Evolutionary conservation across 2,113 vertebrate genomes (phyloP), one percentile per base, ranked within the genome.

Genomic region (Alces alces): DNA sequence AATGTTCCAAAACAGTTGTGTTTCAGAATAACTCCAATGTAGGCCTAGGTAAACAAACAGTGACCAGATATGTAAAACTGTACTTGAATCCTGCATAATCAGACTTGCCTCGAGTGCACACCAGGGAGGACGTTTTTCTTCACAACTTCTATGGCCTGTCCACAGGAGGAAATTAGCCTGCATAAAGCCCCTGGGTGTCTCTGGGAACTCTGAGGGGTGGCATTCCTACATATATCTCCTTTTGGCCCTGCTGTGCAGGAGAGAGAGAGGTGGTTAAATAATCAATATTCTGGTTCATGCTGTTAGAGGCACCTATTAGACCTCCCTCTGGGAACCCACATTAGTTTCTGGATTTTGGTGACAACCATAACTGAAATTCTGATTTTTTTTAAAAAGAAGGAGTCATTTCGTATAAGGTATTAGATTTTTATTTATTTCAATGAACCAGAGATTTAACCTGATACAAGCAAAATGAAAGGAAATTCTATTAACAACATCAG

Each of bases 391-490:
- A 2, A 39, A 57, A 14, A 83, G 10, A 27, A 43, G 3, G 9
- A 84, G 7, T 47, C 11, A 70, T 83, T 80, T 25, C 21, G 23
- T 78, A 27, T 43, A 39, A 90, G 96, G 39, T 58, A 52, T 30
- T 86, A 57, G 27, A 61, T 91, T 93, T 97, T 45, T 92, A 54
- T 87, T 92, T 70, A 45, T 76, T 82, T 96, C 43, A 58, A 60
- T 96, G 55, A 88, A 83, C 57, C 91, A 70, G 27, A 28, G 70
- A 83, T 92, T 64, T 86, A 82, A 95, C 27, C 28, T 76, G n/a
- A 7, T 28, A 14, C 73, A 60, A 88, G 64, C 78, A 36, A 96
- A 95, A 66, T 57, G 28, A 91, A 90, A 17, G 60, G 43, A 92
- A 73, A 30, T 88, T 90, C 47, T 97, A 25, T 61, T 16, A 23